phyloP scores from a whole-genome alignment of 2,797 vertebrate species.

The Hapalemur alaotrensis region DNA sequence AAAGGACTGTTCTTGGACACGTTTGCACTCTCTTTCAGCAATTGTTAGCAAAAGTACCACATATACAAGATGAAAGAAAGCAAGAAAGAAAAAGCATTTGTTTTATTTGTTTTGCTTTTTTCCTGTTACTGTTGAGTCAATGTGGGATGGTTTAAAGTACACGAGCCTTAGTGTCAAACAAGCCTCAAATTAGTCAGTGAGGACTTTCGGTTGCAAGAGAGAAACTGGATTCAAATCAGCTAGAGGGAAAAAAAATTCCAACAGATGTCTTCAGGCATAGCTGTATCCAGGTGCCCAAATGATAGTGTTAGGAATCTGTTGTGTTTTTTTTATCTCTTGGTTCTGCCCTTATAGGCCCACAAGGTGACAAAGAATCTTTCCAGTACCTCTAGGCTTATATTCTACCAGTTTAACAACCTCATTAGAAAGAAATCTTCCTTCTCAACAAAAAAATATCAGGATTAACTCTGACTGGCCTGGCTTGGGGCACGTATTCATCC shows the following conservation, averaged over 20 bases:
- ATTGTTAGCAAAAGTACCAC: not conserved
- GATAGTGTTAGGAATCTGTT: not conserved
- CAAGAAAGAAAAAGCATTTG: constrained; percentile 42
- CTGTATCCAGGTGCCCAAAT: not conserved
- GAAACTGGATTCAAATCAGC: not conserved
- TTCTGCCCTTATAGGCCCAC: not conserved
- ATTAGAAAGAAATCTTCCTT: not conserved
- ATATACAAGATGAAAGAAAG: not conserved
- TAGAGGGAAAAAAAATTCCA: not conserved
- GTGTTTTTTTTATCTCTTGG: not conserved
- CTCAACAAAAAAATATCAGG: not conserved
- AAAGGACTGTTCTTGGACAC: not conserved
- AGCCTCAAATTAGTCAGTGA: not conserved
- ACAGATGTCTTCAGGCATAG: not conserved
- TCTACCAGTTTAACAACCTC: not conserved
- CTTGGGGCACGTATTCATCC: not conserved
- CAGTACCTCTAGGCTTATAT: not conserved
- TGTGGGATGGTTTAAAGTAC: not conserved
- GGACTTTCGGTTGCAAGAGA: not conserved
- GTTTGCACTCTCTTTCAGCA: not conserved
- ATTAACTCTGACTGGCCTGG: not conserved
- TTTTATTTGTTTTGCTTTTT: constrained; percentile 31
- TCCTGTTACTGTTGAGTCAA: constrained; percentile 29
- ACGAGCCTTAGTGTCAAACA: not conserved
- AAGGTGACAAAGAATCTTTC: not conserved